A percentile compares a stretch with the other conserved stretches of the same genome.
Conservation (phyloP, 2,888 invertebrate genomes). For the Tromatobia lineatoria region DNA sequence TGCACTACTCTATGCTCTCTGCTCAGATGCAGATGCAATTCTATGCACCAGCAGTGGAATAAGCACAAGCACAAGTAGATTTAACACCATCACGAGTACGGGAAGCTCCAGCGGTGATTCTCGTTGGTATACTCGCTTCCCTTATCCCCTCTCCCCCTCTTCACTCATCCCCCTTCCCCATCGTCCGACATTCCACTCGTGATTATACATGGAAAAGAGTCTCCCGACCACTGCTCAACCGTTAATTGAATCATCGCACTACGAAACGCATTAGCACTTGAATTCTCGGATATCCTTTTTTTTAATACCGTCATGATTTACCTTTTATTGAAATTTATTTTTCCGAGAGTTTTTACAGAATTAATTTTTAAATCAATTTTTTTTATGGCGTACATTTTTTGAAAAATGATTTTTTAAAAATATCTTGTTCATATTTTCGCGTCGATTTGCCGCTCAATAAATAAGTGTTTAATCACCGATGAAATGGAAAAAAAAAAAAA, state of each 20-base stretch:
- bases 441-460: no score
- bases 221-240: slow-evolving; percentile 46
- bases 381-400: no score
- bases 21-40: slow-evolving; percentile 63
- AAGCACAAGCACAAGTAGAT: slow-evolving; percentile 55
- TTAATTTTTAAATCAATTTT: not conserved
- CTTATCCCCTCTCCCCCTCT: not conserved
- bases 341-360: slow-evolving; percentile 12
- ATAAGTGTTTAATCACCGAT: no score
- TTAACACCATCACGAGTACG: slow-evolving; percentile 36
- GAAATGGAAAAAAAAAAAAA: no score
- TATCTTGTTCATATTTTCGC: no score
- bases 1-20: slow-evolving; percentile 23
- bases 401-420: no score
- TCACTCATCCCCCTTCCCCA: not conserved
- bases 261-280: slow-evolving; percentile 33
- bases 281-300: slow-evolving; percentile 32
- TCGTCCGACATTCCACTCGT: slow-evolving; percentile 43
- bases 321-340: not conserved
- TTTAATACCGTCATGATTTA: not conserved
- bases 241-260: slow-evolving; percentile 57
- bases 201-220: slow-evolving; percentile 47
- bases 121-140: slow-evolving; percentile 10
- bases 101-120: slow-evolving; percentile 20
- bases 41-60: slow-evolving; percentile 61